phyloP scores from a whole-genome alignment of 2,113 vertebrate genomes.

The Parotia lawesii region DNA sequence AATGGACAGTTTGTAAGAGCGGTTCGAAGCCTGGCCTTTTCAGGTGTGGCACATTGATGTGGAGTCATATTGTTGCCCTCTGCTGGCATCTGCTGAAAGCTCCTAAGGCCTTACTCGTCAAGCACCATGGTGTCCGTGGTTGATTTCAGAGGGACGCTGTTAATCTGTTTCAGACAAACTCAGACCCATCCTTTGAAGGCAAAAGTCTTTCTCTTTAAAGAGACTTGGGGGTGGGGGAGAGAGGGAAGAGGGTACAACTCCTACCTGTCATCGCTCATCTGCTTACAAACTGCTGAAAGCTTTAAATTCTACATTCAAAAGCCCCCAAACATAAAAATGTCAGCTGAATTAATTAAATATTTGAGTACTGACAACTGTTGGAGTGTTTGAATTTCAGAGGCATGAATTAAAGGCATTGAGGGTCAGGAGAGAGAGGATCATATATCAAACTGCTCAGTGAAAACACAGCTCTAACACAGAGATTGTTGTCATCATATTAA shows the following conservation, averaged over 20 bases:
- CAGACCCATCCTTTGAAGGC: conserved; percentile 51
- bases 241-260: neutral
- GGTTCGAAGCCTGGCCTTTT: conserved; percentile 64
- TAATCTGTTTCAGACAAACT: conserved; percentile 74
- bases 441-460: conserved; percentile 25
- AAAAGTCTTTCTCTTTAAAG: neutral
- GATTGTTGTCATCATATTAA: neutral
- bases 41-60: conserved; percentile 53
- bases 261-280: conserved; percentile 34
- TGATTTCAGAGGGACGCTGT: conserved; percentile 70
- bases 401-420: neutral
- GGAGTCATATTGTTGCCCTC: conserved; percentile 61
- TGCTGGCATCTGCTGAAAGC: conserved; percentile 65
- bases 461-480: neutral
- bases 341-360: conserved; percentile 55
- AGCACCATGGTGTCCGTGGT: conserved; percentile 26
- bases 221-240: neutral
- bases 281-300: conserved; percentile 47
- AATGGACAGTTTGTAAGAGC: neutral
- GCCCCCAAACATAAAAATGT: conserved; percentile 50
- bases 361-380: conserved; percentile 44
- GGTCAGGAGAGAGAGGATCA: conserved; percentile 8
- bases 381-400: neutral
- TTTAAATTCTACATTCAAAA: conserved; percentile 37
- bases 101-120: neutral